Evolutionary conservation across 2,113 vertebrate species (phyloP), one percentile per base, ranked within the genome.

Genomic region (Lophotis ruficrista): DNA sequence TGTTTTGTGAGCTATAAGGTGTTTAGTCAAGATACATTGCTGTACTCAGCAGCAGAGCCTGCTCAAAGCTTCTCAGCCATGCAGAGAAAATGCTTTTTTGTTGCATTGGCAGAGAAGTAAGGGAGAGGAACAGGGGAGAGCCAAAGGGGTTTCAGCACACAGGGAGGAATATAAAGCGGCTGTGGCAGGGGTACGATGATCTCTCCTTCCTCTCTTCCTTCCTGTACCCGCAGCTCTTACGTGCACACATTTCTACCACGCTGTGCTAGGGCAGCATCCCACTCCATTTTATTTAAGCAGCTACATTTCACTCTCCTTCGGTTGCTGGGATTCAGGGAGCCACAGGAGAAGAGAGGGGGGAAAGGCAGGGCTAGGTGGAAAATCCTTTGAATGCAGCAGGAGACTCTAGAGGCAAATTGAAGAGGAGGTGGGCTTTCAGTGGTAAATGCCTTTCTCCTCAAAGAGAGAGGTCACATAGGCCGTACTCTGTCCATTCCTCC

Each of bases 1-100:
- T 88, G 78, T 65, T 96, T 93, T 95, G 92, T 90, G 93, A 94
- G 88, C 87, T 94, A 73, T 91, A 93, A 78, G 30, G 0, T 30
- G 57, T 73, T 88, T 54, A 80, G 78, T 61, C 90, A 96, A 80
- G 93, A 93, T 35, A 69, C 75, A 80, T 45, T 90, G 75, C 79
- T 77, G 62, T 53, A 86, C 50, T 86, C 50, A 19, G 91, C 90
- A 88, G 68, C 79, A 86, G 14, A 88, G 56, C 50, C 91, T 62
- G 68, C 80, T 92, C 68, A 89, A 50, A 92, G 54, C 72, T 89
- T 60, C 76, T 90, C 93, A 93, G 25, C 60, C 91, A 62, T 93
- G 89, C 88, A 95, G 51, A 73, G 72, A 73, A 83, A 92, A 92
- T 21, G 43, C 76, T 61, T 3, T 71, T 92, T 71, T 57, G 61